Base-by-base conservation (phyloP, 2,113 vertebrate species). In the Sinocyclocheilus rhinocerous region DNA sequence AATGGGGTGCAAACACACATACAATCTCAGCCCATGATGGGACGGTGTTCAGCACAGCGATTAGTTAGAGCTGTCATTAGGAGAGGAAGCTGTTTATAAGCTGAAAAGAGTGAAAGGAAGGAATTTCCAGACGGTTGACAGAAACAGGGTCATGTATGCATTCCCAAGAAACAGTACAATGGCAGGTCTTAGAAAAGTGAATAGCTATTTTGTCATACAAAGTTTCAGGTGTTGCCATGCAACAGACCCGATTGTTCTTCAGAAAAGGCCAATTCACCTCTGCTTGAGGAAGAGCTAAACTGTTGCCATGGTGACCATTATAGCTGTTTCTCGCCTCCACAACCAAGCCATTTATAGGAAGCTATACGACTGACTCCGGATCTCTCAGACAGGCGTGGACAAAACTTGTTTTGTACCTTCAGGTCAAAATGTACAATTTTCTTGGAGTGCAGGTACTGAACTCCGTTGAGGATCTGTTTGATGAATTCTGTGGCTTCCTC, bases 401-500 rank as follows among this genome's bases (percentile, higher is more conserved):
- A 80, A 80, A 59, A 80, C 55, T 42, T 61, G 52, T 42, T 36
- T 45, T 18, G 24, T 93, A 99, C 98, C 97, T 99, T 99, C 76
- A 99, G 94, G 92, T 99, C 98, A 91, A 99, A 99, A 90, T 99
- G 98, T 88, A 95, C 95, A 10, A 99, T 98, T 90, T 95, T 96
- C 92, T 95, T 98, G 82, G 95, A 95, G 89, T 99, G 98, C 39
- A 99, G 96, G 89, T 98, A 97, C 90, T 96, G 95, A 87, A 99
- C 97, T 57, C 98, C 98, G 0, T 97, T 94, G 76, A 99, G 95
- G 90, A 99, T 98, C 94, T 99, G 97, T 89, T 97, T 99, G 90
- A 99, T 97, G 92, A 99, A 99, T 91, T 96, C 96, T 15, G 98
- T 98, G 89, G 98, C 98, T 86, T 99, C 97, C 87, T 99, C 97